Evolutionary conservation across 2,797 vertebrate species (phyloP).

Genomic region (Microctenopoma lineatum): DNA sequence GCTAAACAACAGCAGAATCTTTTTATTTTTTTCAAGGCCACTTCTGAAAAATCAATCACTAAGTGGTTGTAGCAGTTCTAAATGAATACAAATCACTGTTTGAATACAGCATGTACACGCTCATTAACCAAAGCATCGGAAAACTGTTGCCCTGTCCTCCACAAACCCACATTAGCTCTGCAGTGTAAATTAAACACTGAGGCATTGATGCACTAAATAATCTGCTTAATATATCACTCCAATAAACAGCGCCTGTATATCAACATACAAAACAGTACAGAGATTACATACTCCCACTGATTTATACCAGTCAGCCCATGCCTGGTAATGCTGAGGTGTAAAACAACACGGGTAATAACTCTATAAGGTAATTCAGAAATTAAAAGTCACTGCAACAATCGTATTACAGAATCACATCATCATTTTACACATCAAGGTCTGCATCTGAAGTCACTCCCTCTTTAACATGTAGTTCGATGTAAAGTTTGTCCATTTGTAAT

Average conservation of each 20-base stretch:
- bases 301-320: slow-evolving; percentile 62
- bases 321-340: slow-evolving; percentile 64
- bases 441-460: no score
- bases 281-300: slow-evolving; percentile 52
- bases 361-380: slow-evolving; percentile 49
- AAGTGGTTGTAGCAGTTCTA: neutral
- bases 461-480: no score
- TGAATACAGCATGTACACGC: slow-evolving; percentile 3
- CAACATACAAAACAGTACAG: slow-evolving; percentile 24
- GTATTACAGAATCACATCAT: neutral
- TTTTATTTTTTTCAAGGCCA: slow-evolving; percentile 1
- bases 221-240: slow-evolving; percentile 46
- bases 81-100: slow-evolving; percentile 20
- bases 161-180: slow-evolving; percentile 30
- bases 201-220: slow-evolving; percentile 46
- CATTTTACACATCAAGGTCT: neutral
- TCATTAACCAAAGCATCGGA: slow-evolving; percentile 7
- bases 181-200: slow-evolving; percentile 47
- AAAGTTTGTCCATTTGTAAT: no score
- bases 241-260: slow-evolving; percentile 35
- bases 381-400: neutral
- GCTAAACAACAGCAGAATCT: neutral
- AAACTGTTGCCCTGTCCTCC: slow-evolving; percentile 15
- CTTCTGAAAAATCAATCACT: slow-evolving; percentile 5
- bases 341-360: slow-evolving; percentile 63